Evolutionary conservation across 2,888 invertebrate genomes (phyloP), one percentile per base, ranked within the genome.

Genomic region (Bellardia bayeri): DNA sequence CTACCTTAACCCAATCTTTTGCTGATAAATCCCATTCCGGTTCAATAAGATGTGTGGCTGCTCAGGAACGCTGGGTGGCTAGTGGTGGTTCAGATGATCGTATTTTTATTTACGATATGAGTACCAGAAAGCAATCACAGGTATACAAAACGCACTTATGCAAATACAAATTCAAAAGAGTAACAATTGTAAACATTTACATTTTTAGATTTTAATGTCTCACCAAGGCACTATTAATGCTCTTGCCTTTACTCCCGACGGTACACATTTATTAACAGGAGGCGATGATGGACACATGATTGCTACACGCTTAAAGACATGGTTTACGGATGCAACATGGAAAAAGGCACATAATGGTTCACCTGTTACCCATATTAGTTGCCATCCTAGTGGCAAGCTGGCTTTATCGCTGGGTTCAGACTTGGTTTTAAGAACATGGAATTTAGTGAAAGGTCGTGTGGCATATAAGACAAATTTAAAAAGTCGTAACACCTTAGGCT

Each of bases 41-140:
- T 23, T 97, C 98, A 89, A 95, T 99, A 14, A 95, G 97, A 91
- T 95, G 96, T 88, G 92, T 98, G 2, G 95, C 97, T 0, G 94
- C 95, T 9, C 95, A 95, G 14, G 96, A 96, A 3, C 95, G 95
- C 91, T 96, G 96, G 92, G 92, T 98, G 71, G 98, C 98, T 0
- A 97, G 98, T 1, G 98, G 98, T 9, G 97, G 97, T 72, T 96
- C 97, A 2, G 99, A 99, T 93, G 99, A 99, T 94, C 96, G 96
- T 87, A 96, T 99, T 78, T 96, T 97, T 76, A 94, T 99, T 4
- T 97, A 98, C 89, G 97, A 98, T 92, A 95, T 99, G 94, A 95
- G 95, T 89, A 95, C 95, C 0, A 95, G 98, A 51, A 96, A 95
- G 90, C 97, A 98, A 92, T 95, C 96, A 86, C 97, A 97, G 56